These are phyloP conservation scores for Chromobotia macracanthus DNA, from an alignment of 2,797 vertebrate genomes.

Conservation along the genomic window DNA sequence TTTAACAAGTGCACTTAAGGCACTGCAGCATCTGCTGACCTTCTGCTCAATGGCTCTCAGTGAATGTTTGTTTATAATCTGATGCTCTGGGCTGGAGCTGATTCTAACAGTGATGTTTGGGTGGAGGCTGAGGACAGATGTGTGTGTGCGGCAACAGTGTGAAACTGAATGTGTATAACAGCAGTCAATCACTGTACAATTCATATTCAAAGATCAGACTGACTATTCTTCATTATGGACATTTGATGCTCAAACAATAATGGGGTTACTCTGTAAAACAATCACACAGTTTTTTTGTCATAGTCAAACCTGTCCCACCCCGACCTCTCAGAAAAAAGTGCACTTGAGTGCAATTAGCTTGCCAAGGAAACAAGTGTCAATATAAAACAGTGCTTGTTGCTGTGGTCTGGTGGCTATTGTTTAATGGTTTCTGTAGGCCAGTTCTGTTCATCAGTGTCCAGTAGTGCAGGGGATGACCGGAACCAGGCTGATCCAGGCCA, in stretches of 20 bases:
- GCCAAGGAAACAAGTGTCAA: constrained; percentile 96
- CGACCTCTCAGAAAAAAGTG: constrained; percentile 85
- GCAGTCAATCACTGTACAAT: neutral
- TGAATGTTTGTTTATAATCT: constrained; percentile 48
- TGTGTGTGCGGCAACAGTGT: neutral
- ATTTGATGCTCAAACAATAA: constrained; percentile 90
- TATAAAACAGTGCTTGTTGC: constrained; percentile 98
- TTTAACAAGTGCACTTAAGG: constrained; percentile 73
- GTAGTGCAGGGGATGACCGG: constrained; percentile 44
- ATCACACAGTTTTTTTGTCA: constrained; percentile 48
- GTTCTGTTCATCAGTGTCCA: constrained; percentile 73
- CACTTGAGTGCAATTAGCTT: constrained; percentile 99
- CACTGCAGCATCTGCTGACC: constrained; percentile 75
- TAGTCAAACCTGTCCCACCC: constrained; percentile 68
- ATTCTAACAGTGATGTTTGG: neutral
- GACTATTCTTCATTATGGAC: constrained; percentile 68
- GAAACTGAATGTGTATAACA: constrained; percentile 10
- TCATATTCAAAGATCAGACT: constrained; percentile 24
- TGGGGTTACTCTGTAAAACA: constrained; percentile 85
- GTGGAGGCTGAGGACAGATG: neutral
- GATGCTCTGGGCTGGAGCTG: neutral
- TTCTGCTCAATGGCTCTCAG: constrained; percentile 63
- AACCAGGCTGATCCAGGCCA: constrained; percentile 60
- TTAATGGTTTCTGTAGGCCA: constrained; percentile 88
- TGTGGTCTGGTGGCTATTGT: constrained; percentile 55